phyloP scores from a whole-genome alignment of 2,888 invertebrate genomes.

The Belgica antarctica region DNA sequence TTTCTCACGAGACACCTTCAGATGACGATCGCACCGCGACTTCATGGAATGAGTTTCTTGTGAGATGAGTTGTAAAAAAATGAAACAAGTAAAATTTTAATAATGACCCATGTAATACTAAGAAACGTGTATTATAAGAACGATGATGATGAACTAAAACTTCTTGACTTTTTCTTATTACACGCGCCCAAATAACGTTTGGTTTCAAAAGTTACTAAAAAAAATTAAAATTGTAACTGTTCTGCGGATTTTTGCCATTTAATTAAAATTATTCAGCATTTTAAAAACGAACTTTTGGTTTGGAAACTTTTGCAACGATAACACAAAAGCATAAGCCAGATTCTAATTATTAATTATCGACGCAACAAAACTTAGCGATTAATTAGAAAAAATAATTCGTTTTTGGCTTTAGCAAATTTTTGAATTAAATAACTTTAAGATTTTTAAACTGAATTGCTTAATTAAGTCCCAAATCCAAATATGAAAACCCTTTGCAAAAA shows the following conservation, averaged over 20 bases:
- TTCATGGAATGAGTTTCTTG: not conserved
- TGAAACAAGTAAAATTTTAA: constrained; percentile 2
- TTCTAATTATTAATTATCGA: not conserved
- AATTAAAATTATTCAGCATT: not conserved
- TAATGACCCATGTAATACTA: no score
- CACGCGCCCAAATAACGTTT: no score
- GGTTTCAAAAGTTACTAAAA: not conserved
- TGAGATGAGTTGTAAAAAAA: constrained; percentile 17
- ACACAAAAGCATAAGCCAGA: constrained; percentile 3
- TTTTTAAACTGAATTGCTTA: not conserved
- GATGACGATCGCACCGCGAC: not conserved
- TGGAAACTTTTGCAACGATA: not conserved
- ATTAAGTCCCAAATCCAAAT: not conserved
- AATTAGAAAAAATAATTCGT: constrained; percentile 11
- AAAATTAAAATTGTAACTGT: not conserved
- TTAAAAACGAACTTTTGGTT: not conserved
- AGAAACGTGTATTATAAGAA: no score
- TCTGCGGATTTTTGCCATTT: constrained; percentile 25
- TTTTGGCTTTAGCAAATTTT: constrained; percentile 12
- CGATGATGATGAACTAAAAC: no score
- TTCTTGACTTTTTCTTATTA: no score
- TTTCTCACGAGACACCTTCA: constrained; percentile 19
- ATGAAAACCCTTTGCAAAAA: not conserved
- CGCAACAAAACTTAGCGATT: not conserved
- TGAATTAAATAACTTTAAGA: not conserved